A percentile compares a stretch with the other conserved stretches of the same genome.
phyloP scores from a whole-genome alignment of 2,888 invertebrate species.

The Nezara viridula region DNA sequence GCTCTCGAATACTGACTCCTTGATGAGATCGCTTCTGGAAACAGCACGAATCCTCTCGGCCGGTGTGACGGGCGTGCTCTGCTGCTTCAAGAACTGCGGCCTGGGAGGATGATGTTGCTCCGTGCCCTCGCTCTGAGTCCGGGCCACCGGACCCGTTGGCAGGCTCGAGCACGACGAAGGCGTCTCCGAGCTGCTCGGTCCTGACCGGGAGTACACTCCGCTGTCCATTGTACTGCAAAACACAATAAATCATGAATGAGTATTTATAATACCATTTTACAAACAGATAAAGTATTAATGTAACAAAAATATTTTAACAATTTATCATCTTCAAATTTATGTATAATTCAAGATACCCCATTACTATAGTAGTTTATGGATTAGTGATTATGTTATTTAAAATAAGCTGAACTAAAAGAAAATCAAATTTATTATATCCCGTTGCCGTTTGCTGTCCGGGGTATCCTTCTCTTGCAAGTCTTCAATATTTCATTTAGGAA shows the following conservation, averaged over 20 bases:
- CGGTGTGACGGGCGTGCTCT: constrained; percentile 67
- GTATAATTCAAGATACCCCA: background rate
- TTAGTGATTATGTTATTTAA: no score
- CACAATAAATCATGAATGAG: constrained; percentile 66
- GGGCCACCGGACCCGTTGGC: constrained; percentile 69
- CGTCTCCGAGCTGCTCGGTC: constrained; percentile 66
- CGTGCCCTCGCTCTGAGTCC: constrained; percentile 61
- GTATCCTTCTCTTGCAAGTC: no score
- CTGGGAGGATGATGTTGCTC: constrained; percentile 67
- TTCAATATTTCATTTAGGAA: no score
- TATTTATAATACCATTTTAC: background rate
- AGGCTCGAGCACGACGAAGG: constrained; percentile 68
- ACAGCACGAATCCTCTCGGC: constrained; percentile 62
- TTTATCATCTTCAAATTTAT: background rate
- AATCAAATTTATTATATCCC: no score
- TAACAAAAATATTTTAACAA: background rate
- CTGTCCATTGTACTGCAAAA: constrained; percentile 67
- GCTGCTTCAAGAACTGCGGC: constrained; percentile 67
- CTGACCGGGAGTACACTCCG: constrained; percentile 69
- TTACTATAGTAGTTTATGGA: no score
- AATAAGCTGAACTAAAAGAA: no score
- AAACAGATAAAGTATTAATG: background rate
- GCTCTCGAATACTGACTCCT: constrained; percentile 69
- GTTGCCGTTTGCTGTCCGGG: no score
- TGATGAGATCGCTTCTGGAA: constrained; percentile 68